Evolutionary conservation across 2,797 vertebrate species (phyloP).

Genomic region (Anabas testudineus): DNA sequence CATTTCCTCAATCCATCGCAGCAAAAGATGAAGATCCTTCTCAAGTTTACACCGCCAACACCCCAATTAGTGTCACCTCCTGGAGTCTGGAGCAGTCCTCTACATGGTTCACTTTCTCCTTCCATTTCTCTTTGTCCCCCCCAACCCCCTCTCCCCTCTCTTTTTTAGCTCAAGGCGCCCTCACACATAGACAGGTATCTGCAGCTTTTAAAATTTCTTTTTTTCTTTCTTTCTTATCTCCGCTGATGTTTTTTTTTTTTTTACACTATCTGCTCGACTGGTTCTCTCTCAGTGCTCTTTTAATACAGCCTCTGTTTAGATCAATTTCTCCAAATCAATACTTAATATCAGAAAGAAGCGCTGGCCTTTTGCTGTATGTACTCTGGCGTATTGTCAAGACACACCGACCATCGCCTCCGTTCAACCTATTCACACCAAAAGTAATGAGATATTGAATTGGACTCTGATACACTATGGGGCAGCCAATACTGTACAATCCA

Average conservation of each 20-base stretch:
- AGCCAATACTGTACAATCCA: conserved; percentile 44
- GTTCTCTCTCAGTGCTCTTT: conserved; percentile 66
- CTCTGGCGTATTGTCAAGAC: conserved; percentile 75
- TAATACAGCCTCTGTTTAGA: conserved; percentile 73
- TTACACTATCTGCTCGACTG: conserved; percentile 46
- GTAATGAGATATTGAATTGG: conserved; percentile 85
- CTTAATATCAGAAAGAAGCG: conserved; percentile 85
- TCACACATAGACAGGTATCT: conserved; percentile 52
- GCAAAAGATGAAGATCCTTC: conserved; percentile 51
- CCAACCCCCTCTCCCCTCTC: conserved; percentile 15
- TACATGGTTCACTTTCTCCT: conserved; percentile 46
- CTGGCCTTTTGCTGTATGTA: conserved; percentile 76
- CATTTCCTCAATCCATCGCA: conserved; percentile 56
- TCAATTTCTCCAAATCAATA: conserved; percentile 85
- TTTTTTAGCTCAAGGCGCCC: conserved; percentile 38
- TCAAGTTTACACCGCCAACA: conserved; percentile 49
- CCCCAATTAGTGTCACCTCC: conserved; percentile 79
- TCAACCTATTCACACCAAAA: conserved; percentile 80
- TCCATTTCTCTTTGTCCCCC: conserved; percentile 54
- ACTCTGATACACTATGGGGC: conserved; percentile 62
- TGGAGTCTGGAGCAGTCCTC: conserved; percentile 56
- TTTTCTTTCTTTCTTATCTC: conserved; percentile 35
- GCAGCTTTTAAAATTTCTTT: conserved; percentile 16
- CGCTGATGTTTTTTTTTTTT: conserved; percentile 20
- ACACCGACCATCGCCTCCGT: conserved; percentile 68